These are phyloP conservation scores for Brachionus sp. DNA, from an alignment of 1,140 invertebrate genomes.

Conservation along the genomic window DNA sequence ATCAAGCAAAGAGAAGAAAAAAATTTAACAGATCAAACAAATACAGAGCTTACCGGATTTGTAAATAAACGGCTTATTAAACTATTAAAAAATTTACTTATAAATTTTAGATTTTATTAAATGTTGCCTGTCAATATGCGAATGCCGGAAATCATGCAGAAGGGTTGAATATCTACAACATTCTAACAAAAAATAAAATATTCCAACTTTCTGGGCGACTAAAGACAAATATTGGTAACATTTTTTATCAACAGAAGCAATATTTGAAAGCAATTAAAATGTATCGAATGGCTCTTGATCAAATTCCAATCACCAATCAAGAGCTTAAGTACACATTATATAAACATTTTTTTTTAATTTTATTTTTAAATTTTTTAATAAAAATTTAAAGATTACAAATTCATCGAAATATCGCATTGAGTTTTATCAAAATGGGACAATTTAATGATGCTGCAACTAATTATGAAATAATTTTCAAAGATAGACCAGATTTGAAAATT, in stretches of 20 bases:
- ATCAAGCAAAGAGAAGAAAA: slow-evolving; percentile 84
- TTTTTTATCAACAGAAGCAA: slow-evolving; percentile 89
- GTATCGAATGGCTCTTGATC: slow-evolving; percentile 93
- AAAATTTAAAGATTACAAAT: slow-evolving; percentile 76
- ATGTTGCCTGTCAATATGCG: slow-evolving; percentile 85
- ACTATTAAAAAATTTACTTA: slow-evolving; percentile 43
- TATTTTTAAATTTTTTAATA: slow-evolving; percentile 19
- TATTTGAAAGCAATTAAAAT: slow-evolving; percentile 93
- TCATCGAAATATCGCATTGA: slow-evolving; percentile 94
- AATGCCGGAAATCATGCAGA: slow-evolving; percentile 90
- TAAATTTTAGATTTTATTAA: slow-evolving; percentile 75
- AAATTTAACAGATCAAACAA: slow-evolving; percentile 77
- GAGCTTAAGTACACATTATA: slow-evolving; percentile 68
- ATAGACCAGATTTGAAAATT: slow-evolving; percentile 79
- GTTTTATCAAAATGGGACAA: slow-evolving; percentile 91
- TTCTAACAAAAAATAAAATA: slow-evolving; percentile 62
- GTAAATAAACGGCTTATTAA: slow-evolving; percentile 62
- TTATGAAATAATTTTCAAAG: slow-evolving; percentile 96
- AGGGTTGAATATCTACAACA: slow-evolving; percentile 88
- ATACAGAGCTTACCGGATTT: slow-evolving; percentile 87
- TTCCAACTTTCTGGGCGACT: slow-evolving; percentile 68
- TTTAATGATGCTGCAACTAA: slow-evolving; percentile 89
- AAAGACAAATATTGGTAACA: slow-evolving; percentile 95
- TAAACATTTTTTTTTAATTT: neutral
- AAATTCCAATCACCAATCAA: slow-evolving; percentile 84